A percentile compares a stretch with the other conserved stretches of the same genome.
Evolutionary conservation across 1,140 invertebrate genomes (phyloP).

Genomic region (Hetaerina americana): DNA sequence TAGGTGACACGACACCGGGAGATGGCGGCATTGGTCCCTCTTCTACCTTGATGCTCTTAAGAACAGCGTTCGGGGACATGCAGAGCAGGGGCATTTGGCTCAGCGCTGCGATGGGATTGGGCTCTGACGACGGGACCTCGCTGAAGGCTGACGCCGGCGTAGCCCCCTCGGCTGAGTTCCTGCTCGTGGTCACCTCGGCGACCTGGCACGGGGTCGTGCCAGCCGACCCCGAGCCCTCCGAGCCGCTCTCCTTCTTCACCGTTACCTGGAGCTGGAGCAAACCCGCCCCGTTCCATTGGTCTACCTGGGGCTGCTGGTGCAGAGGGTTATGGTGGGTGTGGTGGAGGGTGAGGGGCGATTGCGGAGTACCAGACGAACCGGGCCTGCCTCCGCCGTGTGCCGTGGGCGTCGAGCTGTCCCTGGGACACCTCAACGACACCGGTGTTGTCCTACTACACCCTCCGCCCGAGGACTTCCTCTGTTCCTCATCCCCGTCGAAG

Average conservation of each 20-base stretch:
- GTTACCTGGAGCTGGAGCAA: background rate
- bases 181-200: background rate
- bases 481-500: background rate
- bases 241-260: background rate
- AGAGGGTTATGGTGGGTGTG: background rate
- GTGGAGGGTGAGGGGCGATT: background rate
- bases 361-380: background rate
- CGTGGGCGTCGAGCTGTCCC: background rate
- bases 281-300: background rate
- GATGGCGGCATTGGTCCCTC: background rate
- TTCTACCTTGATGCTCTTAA: background rate
- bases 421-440: background rate
- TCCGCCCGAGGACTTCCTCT: background rate
- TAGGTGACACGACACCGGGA: background rate
- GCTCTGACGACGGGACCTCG: background rate
- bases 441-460: background rate
- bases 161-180: background rate
- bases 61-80: background rate
- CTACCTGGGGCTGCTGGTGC: background rate
- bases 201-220: background rate
- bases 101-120: background rate
- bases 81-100: background rate
- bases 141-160: background rate
- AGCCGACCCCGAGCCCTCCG: background rate
- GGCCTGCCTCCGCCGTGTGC: background rate